Base-by-base conservation (phyloP, 1,140 invertebrate species). In the Micrasema minimum region DNA sequence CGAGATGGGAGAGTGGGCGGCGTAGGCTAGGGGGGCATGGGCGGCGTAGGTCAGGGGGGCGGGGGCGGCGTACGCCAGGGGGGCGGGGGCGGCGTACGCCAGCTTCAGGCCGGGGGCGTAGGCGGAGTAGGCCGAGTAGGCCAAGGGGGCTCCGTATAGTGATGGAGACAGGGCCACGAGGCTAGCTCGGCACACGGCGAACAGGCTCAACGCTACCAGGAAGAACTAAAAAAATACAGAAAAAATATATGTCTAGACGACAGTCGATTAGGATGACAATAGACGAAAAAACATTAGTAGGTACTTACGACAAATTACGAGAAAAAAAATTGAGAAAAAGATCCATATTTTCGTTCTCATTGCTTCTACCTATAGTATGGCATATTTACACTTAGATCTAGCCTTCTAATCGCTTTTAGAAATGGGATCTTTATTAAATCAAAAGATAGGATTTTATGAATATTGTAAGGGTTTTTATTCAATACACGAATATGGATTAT, bases 171-270 rank as follows among this genome's bases (percentile, higher is more conserved):
- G 48, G 9, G 46, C 57, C 37, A 72, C 65, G 20, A 57, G 35
- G 20, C 53, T 50, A 14, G 66, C 73, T 45, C 57, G 53, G 53
- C 66, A 43, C 37, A 75, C 59, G 22, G 70, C 74, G 2, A 75
- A 31, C 12, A 75, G 38, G 20, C 70, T 50, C 66, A 75, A 75
- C 74, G 70, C 74, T 75, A 75, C 74, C 66, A 75, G 62, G 62
- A 75, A 59, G 16, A 72, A 61, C 74, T 75, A 69, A 69, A 6
- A 68, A 4, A 31, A 31, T 31, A 2, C 26, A 31, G 7, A 45
- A 11, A 16, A 51, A 23, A 12, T 22, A 45, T 45, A 45, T 45
- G 3, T 45, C 3, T 45, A 45, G 11, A 38, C 35, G 11, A 38
- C 5, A 38, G 5, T 11, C 11, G 41, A 43, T 11, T 2, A 43